These are phyloP conservation scores for Melanerpes formicivorus DNA, from an alignment of 2,113 vertebrate genomes.

Conservation along the genomic window DNA sequence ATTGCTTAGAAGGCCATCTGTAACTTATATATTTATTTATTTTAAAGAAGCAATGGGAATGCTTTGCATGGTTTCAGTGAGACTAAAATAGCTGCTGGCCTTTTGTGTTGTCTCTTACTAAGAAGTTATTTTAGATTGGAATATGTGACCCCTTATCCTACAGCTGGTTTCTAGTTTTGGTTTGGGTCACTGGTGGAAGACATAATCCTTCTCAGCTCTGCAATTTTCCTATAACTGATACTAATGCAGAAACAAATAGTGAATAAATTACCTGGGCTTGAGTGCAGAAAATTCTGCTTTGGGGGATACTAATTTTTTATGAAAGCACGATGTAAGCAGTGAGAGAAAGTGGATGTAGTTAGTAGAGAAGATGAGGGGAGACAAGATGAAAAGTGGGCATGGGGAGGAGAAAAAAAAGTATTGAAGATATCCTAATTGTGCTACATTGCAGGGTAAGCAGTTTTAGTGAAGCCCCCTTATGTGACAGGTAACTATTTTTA, in stretches of 20 bases:
- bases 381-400: background rate
- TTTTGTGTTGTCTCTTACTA: background rate
- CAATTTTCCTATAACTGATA: background rate
- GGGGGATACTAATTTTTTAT: constrained; percentile 12
- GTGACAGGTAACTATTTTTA: background rate
- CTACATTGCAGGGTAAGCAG: background rate
- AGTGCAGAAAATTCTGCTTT: background rate
- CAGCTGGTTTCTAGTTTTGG: background rate
- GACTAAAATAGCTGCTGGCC: background rate
- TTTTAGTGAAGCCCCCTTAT: background rate
- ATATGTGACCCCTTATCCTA: background rate
- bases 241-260: background rate
- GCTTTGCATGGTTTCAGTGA: constrained; percentile 32
- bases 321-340: constrained; percentile 47
- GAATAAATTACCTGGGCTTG: background rate
- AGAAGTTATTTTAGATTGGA: background rate
- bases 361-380: background rate
- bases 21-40: constrained; percentile 44
- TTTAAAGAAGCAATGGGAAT: constrained; percentile 38
- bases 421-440: background rate
- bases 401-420: background rate
- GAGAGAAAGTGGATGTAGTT: constrained; percentile 19
- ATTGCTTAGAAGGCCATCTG: background rate
- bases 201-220: constrained; percentile 1
- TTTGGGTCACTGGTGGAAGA: background rate